Percentiles rank a stretch among this genome's conserved stretches.
phyloP scores from a whole-genome alignment of 2,797 vertebrate genomes.

The Champsocephalus gunnari region DNA sequence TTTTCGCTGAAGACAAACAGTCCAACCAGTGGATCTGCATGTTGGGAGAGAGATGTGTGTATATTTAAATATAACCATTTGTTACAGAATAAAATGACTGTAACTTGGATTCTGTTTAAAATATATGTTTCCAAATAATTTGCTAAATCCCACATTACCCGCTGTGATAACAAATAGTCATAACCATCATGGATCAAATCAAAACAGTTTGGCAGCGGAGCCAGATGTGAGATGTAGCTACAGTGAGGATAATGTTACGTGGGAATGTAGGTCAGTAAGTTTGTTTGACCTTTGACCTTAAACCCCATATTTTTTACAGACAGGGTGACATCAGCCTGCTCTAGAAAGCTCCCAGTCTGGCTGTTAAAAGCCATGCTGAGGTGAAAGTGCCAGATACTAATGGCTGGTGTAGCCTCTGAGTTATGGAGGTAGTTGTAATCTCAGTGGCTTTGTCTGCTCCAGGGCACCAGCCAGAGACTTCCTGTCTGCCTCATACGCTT shows the following conservation, averaged over 20 bases:
- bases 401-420: slow-evolving; percentile 57
- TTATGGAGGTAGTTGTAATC: slow-evolving; percentile 69
- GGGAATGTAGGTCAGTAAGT: slow-evolving; percentile 32
- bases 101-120: slow-evolving; percentile 32
- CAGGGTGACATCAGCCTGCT: slow-evolving; percentile 49
- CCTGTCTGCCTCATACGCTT: slow-evolving; percentile 65
- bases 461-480: slow-evolving; percentile 64
- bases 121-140: slow-evolving; percentile 40
- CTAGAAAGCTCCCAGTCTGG: slow-evolving; percentile 54
- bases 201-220: neutral
- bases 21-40: slow-evolving; percentile 23
- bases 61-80: slow-evolving; percentile 42
- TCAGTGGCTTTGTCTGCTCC: slow-evolving; percentile 62
- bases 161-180: slow-evolving; percentile 13
- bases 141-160: neutral
- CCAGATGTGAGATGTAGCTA: slow-evolving; percentile 17
- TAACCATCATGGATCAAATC: slow-evolving; percentile 4
- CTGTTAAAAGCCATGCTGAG: slow-evolving; percentile 58
- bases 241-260: slow-evolving; percentile 12
- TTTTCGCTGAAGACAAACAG: neutral
- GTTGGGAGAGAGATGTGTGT: slow-evolving; percentile 25
- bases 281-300: slow-evolving; percentile 53
- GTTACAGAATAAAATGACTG: slow-evolving; percentile 52
- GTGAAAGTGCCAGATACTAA: slow-evolving; percentile 67
- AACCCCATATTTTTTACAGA: slow-evolving; percentile 48